Percentiles rank a stretch among this genome's conserved stretches.
phyloP scores from a whole-genome alignment of 2,113 vertebrate species.

The Mixornis gularis region DNA sequence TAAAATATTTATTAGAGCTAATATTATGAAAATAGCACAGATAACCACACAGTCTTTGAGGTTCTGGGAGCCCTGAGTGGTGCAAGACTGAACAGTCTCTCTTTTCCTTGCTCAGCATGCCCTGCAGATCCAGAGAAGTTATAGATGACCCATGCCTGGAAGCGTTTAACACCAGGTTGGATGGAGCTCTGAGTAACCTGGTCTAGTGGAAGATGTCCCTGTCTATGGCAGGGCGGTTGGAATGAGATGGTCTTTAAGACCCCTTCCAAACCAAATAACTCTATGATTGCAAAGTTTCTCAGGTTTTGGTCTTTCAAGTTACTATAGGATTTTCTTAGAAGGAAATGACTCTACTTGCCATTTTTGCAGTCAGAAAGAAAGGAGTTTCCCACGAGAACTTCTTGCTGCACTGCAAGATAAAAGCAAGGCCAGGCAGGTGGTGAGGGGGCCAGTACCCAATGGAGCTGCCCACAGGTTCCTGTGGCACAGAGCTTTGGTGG shows the following conservation, averaged over 20 bases:
- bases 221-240: fast-evolving
- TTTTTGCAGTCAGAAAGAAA: neutral
- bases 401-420: neutral
- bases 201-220: neutral
- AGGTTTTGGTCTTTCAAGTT: neutral
- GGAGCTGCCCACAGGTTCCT: neutral
- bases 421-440: neutral
- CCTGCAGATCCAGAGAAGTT: neutral
- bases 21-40: neutral
- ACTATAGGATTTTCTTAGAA: neutral
- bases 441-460: neutral
- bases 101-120: fast-evolving
- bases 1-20: neutral
- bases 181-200: neutral
- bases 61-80: neutral
- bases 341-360: neutral
- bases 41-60: no score
- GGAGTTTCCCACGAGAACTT: neutral
- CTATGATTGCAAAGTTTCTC: neutral
- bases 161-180: neutral
- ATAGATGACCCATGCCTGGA: neutral
- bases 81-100: fast-evolving
- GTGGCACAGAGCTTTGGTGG: fast-evolving
- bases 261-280: neutral
- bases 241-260: neutral